These are phyloP conservation scores for Pygocentrus nattereri DNA, from an alignment of 2,797 vertebrate genomes.

Conservation along the genomic window DNA sequence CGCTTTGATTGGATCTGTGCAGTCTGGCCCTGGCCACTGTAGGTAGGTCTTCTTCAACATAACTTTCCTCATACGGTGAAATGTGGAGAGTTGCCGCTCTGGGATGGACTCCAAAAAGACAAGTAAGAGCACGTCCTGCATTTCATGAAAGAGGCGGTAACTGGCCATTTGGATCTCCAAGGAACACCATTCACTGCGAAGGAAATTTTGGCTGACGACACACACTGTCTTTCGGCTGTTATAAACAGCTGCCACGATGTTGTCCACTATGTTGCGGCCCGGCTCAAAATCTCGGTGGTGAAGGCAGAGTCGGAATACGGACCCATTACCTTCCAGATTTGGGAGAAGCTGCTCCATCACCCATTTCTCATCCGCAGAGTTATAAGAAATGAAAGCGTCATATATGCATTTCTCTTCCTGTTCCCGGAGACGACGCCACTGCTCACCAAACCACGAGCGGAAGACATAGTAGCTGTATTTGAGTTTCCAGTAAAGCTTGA, in stretches of 20 bases:
- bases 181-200: slow-evolving; percentile 89
- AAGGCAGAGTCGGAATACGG: slow-evolving; percentile 79
- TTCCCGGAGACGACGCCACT: slow-evolving; percentile 78
- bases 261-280: slow-evolving; percentile 81
- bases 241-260: slow-evolving; percentile 87
- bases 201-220: slow-evolving; percentile 84
- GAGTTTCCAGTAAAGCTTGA: slow-evolving; percentile 83
- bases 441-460: slow-evolving; percentile 81
- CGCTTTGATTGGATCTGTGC: slow-evolving; percentile 72
- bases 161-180: slow-evolving; percentile 90
- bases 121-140: slow-evolving; percentile 85
- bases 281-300: slow-evolving; percentile 82
- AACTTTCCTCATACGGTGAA: slow-evolving; percentile 88
- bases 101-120: slow-evolving; percentile 84
- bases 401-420: slow-evolving; percentile 82
- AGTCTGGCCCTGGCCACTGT: slow-evolving; percentile 81
- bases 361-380: slow-evolving; percentile 84
- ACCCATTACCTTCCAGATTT: slow-evolving; percentile 74
- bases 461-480: slow-evolving; percentile 85
- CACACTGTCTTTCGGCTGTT: slow-evolving; percentile 87
- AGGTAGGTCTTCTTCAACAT: slow-evolving; percentile 89
- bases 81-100: slow-evolving; percentile 80
- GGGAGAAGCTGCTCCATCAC: slow-evolving; percentile 82
- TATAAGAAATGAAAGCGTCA: slow-evolving; percentile 90
- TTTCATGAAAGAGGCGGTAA: slow-evolving; percentile 87